Conservation (phyloP, 2,888 invertebrate species). For the Meliscaeva auricollis region DNA sequence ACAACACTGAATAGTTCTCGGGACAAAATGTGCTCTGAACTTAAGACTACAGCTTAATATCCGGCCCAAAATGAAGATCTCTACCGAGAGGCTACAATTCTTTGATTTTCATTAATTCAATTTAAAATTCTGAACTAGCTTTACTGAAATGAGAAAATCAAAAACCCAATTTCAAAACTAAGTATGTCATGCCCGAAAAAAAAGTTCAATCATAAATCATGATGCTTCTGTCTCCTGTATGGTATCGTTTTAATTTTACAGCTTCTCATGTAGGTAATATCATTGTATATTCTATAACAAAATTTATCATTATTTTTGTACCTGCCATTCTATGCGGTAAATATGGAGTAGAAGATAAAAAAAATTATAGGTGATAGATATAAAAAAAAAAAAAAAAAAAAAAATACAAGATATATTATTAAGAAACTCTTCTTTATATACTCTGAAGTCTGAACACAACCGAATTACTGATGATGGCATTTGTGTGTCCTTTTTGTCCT, state of each 20-base stretch:
- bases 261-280: background rate
- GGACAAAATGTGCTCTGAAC: no score
- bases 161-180: background rate
- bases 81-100: no score
- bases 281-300: slow-evolving; percentile 2
- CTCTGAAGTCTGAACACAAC: background rate
- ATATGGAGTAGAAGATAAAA: background rate
- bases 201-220: slow-evolving; percentile 1
- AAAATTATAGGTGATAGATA: background rate
- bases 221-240: background rate
- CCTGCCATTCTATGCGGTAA: slow-evolving; percentile 5
- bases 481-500: slow-evolving; percentile 13
- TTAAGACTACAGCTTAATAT: no score
- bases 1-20: no score
- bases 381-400: background rate
- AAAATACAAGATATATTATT: background rate
- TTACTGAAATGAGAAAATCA: slow-evolving; percentile 1
- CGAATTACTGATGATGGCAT: slow-evolving; percentile 19
- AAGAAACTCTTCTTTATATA: slow-evolving; percentile 6
- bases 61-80: no score
- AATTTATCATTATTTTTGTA: slow-evolving; percentile 12
- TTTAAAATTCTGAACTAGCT: no score
- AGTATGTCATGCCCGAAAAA: background rate
- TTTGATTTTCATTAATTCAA: no score
- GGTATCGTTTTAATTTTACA: background rate